Base-by-base conservation (phyloP, 2,113 vertebrate species). In the Notothenia coriiceps region DNA sequence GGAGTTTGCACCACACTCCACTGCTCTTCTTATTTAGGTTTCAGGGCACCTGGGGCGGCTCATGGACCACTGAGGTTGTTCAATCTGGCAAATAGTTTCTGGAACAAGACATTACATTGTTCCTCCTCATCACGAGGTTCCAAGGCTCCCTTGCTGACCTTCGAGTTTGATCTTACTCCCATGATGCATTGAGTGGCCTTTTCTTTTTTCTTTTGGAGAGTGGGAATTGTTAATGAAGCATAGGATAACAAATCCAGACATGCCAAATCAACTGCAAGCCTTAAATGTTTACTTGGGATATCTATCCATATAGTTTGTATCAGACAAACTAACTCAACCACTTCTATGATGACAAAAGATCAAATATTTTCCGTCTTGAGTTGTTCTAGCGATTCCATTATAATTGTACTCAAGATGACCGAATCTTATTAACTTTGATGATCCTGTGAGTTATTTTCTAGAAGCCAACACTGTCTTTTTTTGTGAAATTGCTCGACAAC, bases 41-140 rank as follows among this genome's bases (percentile, higher is more conserved):
- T 80, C 52, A 49, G 62, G 79, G 75, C 75, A 84, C 82, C 65
- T 79, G 70, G 13, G 78, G 80, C 43, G 55, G 65, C 46, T 79
- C 61, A 81, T 6, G 50, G 78, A 87, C 71, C 56, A 82, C 35
- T 15, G 82, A 86, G 59, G 29, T 43, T 63, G 77, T 88, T 88
- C 79, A 64, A 86, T 85, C 77, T 74, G 69, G 65, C 66, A 84
- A 80, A 87, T 88, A 64, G 56, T 79, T 82, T 62, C 61, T 82
- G 81, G n/a, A n/a, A n/a, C n/a, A n/a, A n/a, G n/a, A n/a, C n/a
- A n/a, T n/a, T n/a, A n/a, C n/a, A n/a, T n/a, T 93, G 81, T 89
- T 84, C 77, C 29, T 74, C 35, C 62, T 79, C 74, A 77, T 89
- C 86, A 92, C 60, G 44, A 79, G 35, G 86, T 49, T 78, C 25